Base-by-base conservation (phyloP, 1,140 invertebrate genomes). In the Drosophila busckii region DNA sequence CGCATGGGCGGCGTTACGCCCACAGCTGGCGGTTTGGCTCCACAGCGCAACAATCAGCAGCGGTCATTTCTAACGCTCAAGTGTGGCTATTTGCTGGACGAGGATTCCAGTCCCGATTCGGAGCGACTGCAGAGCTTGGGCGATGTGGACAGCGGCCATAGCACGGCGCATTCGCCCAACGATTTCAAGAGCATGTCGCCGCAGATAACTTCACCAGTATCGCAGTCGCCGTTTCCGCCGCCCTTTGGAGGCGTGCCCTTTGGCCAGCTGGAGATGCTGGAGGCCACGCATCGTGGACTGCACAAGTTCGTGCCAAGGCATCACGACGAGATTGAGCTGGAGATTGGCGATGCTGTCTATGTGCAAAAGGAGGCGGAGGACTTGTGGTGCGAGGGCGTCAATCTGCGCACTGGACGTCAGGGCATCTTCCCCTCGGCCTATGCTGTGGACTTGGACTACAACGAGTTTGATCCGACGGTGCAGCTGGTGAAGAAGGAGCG, bases 371-470 rank as follows among this genome's bases (percentile, higher is more conserved):
- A 98, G 88, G 96, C 94, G 7, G 97, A 99, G 66, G 97, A 99
- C 88, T 89, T 98, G 32, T 99, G 98, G 97, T 98, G 96, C 89
- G 96, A 98, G 93, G 97, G 93, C 91, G 95, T 98, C 0, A 99
- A 99, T 89, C 88, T 99, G 34, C 90, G 97, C 62, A 97, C 96
- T 0, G 95, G 96, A 13, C 90, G 95, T 45, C 93, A 95, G 89
- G 98, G 98, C 6, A 97, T 98, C 38, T 99, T 99, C 86, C 98
- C 97, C 1, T 96, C 96, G 34, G 97, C 97, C 8, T 98, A 98
- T 85, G 96, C 96, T 3, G 97, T 97, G 2, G 97, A 99, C 83
- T 93, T 98, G 87, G 96, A 98, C 67, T 97, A 98, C 88, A 95
- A 94, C 80, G 95, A 97, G 67, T 97, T 97, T 80, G 96, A 97